Evolutionary conservation across 2,888 invertebrate genomes (phyloP), one percentile per base, ranked within the genome.

Genomic region (Caenorhabditis afra): DNA sequence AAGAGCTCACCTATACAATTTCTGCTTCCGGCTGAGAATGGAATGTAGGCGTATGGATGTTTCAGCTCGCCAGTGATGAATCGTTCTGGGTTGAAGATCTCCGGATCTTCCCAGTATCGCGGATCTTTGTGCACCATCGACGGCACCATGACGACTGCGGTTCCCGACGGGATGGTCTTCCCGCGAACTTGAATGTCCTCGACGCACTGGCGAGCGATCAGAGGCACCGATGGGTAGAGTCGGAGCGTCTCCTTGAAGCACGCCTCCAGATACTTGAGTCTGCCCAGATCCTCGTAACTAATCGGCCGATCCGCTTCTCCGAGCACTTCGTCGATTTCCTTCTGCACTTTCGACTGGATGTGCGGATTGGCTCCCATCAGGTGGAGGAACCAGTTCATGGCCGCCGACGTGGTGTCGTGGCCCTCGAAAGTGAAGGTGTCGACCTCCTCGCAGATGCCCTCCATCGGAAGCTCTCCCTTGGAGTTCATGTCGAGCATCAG

Each of bases 301-400:
- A 91, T 90, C 11, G 90, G 87, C 39, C 92, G 73, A 49, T 85
- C 86, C 0, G 68, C 79, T 52, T 83, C 82, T 47, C 86, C 86
- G 10, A 86, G 57, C 22, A 86, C 79, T 49, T 85, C 53, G 67
- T 89, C 92, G 53, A 92, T 78, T 82, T 92, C 92, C 39, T 90
- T 75, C n/a, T 92, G 91, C 0, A 92, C 90, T 82, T 91, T 91
- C 37, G 90, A 86, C 91, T 96, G 96, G 53, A 96, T 93, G 12
- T 95, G 93, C 55, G 94, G 94, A 89, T 96, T 94, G 39, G 94
- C 92, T 2, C 95, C 96, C 90, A 96, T 93, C 88, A 95, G 92
- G 84, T 94, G 94, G 5, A 95, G 92, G 83, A 94, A 94, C 92
- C 96, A 96, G 90, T 95, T 95, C 84, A 95, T 94, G 0, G 95